phyloP scores from a whole-genome alignment of 2,797 vertebrate species.

The Aldrovandia affinis region DNA sequence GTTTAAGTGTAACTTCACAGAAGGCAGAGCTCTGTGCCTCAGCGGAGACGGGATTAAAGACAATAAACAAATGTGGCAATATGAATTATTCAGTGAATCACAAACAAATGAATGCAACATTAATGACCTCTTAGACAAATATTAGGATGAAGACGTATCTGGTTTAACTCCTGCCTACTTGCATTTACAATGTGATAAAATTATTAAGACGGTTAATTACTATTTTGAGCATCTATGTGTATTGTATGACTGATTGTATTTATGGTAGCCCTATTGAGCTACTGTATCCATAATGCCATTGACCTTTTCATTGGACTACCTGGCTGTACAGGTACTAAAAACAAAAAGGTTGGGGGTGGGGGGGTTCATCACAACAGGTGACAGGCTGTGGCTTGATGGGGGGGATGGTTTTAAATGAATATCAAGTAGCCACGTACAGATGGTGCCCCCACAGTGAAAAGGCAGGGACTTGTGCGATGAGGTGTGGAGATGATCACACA shows the following conservation, averaged over 20 bases:
- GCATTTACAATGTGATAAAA: neutral
- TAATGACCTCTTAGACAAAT: constrained; percentile 21
- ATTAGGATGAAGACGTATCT: constrained; percentile 3
- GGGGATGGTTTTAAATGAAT: neutral
- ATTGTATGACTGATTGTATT: too few species aligned
- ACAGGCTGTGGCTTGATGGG: neutral
- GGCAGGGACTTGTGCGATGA: too few species aligned
- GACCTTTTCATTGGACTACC: constrained; percentile 58
- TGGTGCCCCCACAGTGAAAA: neutral
- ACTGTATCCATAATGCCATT: constrained; percentile 52
- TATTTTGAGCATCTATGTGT: too few species aligned
- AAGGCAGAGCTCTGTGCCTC: neutral
- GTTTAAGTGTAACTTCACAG: constrained; percentile 8
- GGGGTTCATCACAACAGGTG: constrained; percentile 17
- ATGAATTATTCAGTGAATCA: constrained; percentile 26
- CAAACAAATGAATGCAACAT: constrained; percentile 19
- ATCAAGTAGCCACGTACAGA: neutral
- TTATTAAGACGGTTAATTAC: too few species aligned
- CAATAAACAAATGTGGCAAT: neutral
- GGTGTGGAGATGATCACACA: too few species aligned
- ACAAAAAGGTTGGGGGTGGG: neutral
- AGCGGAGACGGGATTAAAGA: neutral
- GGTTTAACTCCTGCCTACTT: neutral
- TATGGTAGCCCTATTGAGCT: constrained; percentile 28
- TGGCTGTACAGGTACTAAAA: neutral